phyloP scores from a whole-genome alignment of 2,888 invertebrate species.

The Agrochola litura region DNA sequence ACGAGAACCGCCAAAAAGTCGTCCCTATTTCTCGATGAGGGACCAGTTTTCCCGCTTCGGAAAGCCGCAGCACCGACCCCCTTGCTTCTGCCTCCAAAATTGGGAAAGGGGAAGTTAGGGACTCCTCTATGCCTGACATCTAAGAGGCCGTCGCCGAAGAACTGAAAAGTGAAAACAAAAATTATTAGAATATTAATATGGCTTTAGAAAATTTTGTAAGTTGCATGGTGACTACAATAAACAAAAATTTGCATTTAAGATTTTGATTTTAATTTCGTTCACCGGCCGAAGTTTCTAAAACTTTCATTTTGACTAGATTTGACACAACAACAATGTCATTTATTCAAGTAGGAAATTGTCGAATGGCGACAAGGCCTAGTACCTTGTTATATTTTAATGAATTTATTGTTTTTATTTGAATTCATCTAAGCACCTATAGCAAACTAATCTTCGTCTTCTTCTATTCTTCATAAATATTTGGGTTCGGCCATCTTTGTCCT shows the following conservation, averaged over 20 bases:
- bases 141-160: slow-evolving; percentile 81
- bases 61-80: slow-evolving; percentile 81
- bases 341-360: neutral
- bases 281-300: too few relatives aligned
- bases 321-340: neutral
- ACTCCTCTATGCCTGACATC: slow-evolving; percentile 84
- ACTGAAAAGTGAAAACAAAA: slow-evolving; percentile 71
- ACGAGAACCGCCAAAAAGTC: slow-evolving; percentile 83
- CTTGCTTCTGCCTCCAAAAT: slow-evolving; percentile 77
- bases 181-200: neutral
- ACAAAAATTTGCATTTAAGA: neutral
- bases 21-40: slow-evolving; percentile 70
- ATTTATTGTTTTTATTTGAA: neutral
- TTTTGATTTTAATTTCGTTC: neutral
- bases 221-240: too few relatives aligned
- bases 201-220: neutral
- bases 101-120: slow-evolving; percentile 83
- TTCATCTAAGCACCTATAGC: neutral
- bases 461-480: neutral
- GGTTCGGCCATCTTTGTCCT: neutral
- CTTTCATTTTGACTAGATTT: neutral
- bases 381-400: neutral
- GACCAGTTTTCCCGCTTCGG: slow-evolving; percentile 72
- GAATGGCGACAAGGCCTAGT: neutral
- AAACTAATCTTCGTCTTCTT: neutral